A percentile compares a stretch with the other conserved stretches of the same genome.
phyloP scores from a whole-genome alignment of 2,888 invertebrate genomes.

The Steromphala cineraria region DNA sequence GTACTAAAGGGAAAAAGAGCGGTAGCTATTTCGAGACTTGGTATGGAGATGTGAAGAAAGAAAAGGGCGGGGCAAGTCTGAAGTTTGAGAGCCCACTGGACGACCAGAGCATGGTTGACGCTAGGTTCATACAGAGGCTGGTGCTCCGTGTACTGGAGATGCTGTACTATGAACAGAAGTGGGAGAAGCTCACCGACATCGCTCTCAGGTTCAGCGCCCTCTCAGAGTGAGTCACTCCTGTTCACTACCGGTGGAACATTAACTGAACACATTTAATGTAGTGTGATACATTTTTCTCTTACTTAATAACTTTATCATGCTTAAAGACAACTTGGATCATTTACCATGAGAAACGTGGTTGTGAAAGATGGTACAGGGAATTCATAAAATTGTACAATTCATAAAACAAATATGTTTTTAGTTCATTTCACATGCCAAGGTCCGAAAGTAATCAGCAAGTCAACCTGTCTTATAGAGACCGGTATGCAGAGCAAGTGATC shows the following conservation, averaged over 20 bases:
- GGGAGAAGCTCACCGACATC: constrained; percentile 74
- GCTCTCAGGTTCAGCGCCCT: constrained; percentile 73
- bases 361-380: too few species aligned
- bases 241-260: too few species aligned
- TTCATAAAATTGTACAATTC: too few species aligned
- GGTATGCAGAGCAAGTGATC: constrained; percentile 71
- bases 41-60: constrained; percentile 63
- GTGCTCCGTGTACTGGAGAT: constrained; percentile 69
- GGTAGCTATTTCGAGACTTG: constrained; percentile 62
- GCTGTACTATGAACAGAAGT: constrained; percentile 71
- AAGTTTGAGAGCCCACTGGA: constrained; percentile 72
- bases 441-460: too few species aligned
- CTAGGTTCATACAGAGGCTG: constrained; percentile 66
- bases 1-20: constrained; percentile 47
- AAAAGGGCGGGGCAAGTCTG: constrained; percentile 71
- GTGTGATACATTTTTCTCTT: too few species aligned
- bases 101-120: constrained; percentile 66
- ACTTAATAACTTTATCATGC: too few species aligned
- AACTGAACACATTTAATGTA: too few species aligned
- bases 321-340: too few species aligned
- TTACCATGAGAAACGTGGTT: too few species aligned
- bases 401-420: too few species aligned
- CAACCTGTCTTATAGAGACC: constrained; percentile 56
- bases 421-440: too few species aligned
- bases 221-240: constrained; percentile 63